Conservation (phyloP, 2,113 vertebrate species). For the Speoplatyrhinus poulsoni region DNA sequence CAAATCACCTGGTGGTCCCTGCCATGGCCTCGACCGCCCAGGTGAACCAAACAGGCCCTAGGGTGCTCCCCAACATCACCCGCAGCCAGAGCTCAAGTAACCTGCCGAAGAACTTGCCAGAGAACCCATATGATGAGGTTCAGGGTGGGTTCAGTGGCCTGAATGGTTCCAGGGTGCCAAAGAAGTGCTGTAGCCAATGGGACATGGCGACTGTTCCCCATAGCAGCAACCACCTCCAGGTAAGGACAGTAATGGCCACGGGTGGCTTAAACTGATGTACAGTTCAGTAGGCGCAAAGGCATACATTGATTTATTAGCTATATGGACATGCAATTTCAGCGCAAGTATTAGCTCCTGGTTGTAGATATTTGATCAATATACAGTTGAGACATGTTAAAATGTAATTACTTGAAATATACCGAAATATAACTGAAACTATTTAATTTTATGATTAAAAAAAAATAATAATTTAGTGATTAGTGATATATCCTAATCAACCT, state of each 20-base stretch:
- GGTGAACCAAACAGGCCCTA: slow-evolving; percentile 18
- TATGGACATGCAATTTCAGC: no score
- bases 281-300: no score
- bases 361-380: no score
- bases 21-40: slow-evolving; percentile 6
- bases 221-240: slow-evolving; percentile 66
- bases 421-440: no score
- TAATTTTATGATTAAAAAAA: no score
- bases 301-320: no score
- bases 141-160: slow-evolving; percentile 33
- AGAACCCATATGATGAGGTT: slow-evolving; percentile 60
- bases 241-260: slow-evolving; percentile 27
- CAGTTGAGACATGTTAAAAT: no score
- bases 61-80: slow-evolving; percentile 67
- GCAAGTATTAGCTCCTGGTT: no score
- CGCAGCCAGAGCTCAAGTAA: slow-evolving; percentile 77
- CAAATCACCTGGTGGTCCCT: slow-evolving; percentile 55
- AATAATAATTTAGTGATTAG: no score
- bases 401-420: no score
- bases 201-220: slow-evolving; percentile 55
- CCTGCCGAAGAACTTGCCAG: slow-evolving; percentile 64
- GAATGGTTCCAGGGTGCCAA: slow-evolving; percentile 37
- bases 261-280: no score
- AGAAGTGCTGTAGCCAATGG: slow-evolving; percentile 75
- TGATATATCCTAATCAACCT: no score